phyloP scores from a whole-genome alignment of 2,113 vertebrate species.

The Eulemur rufifrons region DNA sequence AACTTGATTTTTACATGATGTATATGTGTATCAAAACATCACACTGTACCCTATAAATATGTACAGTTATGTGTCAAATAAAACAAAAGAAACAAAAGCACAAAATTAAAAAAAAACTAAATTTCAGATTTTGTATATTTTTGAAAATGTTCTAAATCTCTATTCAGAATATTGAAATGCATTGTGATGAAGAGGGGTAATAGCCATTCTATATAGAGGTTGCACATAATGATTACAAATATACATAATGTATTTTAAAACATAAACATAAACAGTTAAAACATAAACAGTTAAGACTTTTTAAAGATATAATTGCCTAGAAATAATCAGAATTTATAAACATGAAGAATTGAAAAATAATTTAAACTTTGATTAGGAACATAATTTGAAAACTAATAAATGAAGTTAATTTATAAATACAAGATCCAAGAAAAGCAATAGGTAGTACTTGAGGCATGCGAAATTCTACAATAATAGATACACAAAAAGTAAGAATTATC shows the following conservation, averaged over 20 bases:
- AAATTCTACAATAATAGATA: conserved; percentile 27
- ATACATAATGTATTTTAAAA: neutral
- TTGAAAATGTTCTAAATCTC: neutral
- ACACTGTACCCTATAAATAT: neutral
- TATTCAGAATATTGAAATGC: neutral
- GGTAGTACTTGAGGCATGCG: neutral
- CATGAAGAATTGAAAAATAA: neutral
- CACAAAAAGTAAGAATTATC: neutral
- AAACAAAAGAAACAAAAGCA: neutral
- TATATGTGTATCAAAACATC: neutral
- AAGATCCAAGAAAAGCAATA: neutral
- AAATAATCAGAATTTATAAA: neutral
- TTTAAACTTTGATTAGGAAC: neutral
- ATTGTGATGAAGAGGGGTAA: neutral
- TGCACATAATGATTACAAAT: neutral
- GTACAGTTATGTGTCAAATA: neutral
- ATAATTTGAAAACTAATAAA: neutral
- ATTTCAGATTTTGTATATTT: neutral
- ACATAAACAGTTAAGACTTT: neutral
- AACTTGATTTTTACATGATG: neutral
- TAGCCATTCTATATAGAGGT: neutral
- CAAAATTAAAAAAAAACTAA: neutral
- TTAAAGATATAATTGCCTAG: neutral
- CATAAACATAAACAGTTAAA: neutral
- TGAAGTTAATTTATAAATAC: neutral